A percentile compares a stretch with the other conserved stretches of the same genome.
Evolutionary conservation across 2,888 invertebrate species (phyloP).

Genomic region (Axea sp.): DNA sequence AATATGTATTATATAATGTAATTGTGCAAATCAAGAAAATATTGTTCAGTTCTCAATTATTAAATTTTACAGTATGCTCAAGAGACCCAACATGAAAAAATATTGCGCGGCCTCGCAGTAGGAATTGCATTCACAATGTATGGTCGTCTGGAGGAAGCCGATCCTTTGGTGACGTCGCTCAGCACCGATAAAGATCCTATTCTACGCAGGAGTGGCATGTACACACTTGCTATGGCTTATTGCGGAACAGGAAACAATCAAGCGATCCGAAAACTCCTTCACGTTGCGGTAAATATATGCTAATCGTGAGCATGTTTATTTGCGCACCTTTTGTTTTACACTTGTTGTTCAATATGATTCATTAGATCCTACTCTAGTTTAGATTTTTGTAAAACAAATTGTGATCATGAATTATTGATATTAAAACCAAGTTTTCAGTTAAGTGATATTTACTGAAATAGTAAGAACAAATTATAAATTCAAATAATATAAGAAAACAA

Average conservation of each 20-base stretch:
- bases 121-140: constrained; percentile 98
- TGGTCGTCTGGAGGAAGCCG: constrained; percentile 97
- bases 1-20: too few species aligned
- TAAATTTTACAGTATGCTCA: constrained; percentile 85
- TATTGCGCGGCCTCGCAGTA: constrained; percentile 96
- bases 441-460: too few species aligned
- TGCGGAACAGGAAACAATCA: constrained; percentile 98
- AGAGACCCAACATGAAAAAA: constrained; percentile 99
- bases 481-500: too few species aligned
- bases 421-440: too few species aligned
- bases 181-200: constrained; percentile 97
- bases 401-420: too few species aligned
- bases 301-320: constrained; percentile 19
- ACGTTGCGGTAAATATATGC: constrained; percentile 89
- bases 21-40: too few species aligned
- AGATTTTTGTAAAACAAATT: too few species aligned
- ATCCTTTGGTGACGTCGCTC: constrained; percentile 93
- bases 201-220: constrained; percentile 97
- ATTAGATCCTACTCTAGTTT: too few species aligned
- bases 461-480: too few species aligned
- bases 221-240: constrained; percentile 98
- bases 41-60: not conserved
- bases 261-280: constrained; percentile 95
- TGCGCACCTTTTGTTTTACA: too few species aligned
- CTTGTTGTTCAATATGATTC: not conserved